These are phyloP conservation scores for Pipistrellus pygmaeus DNA, from an alignment of 2,797 vertebrate species.

Conservation along the genomic window DNA sequence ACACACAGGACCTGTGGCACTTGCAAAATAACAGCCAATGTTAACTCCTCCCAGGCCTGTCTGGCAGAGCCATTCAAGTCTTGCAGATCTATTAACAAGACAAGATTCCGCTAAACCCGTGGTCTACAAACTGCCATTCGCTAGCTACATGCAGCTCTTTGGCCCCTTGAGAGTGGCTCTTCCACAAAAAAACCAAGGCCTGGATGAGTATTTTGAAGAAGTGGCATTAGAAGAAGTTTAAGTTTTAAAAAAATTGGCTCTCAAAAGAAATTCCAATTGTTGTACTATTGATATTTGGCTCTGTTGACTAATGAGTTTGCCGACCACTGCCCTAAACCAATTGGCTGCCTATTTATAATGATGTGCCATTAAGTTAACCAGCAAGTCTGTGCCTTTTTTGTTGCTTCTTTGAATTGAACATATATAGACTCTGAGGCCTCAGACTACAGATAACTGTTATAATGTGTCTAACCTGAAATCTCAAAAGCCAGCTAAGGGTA, in stretches of 20 bases:
- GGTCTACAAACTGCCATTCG: no score
- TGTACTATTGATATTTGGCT: no score
- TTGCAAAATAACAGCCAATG: neutral
- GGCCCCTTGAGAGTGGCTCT: no score
- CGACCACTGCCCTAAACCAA: neutral
- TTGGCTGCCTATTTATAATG: conserved; percentile 11
- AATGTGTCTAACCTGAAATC: neutral
- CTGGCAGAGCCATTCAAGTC: conserved; percentile 38
- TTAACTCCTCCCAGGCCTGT: neutral
- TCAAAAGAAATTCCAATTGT: no score
- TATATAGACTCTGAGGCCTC: neutral
- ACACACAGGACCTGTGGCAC: neutral
- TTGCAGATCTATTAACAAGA: neutral
- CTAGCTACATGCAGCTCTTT: no score
- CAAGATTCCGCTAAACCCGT: neutral
- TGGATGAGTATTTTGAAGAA: no score
- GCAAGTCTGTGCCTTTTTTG: neutral
- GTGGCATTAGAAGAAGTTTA: no score
- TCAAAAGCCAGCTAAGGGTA: neutral
- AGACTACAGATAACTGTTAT: conserved; percentile 44
- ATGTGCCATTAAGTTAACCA: conserved; percentile 49
- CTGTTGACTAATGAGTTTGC: no score
- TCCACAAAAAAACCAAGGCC: no score
- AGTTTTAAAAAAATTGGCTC: no score
- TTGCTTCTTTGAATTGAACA: neutral